phyloP scores from a whole-genome alignment of 2,797 vertebrate genomes.

The Poecilia wingei region DNA sequence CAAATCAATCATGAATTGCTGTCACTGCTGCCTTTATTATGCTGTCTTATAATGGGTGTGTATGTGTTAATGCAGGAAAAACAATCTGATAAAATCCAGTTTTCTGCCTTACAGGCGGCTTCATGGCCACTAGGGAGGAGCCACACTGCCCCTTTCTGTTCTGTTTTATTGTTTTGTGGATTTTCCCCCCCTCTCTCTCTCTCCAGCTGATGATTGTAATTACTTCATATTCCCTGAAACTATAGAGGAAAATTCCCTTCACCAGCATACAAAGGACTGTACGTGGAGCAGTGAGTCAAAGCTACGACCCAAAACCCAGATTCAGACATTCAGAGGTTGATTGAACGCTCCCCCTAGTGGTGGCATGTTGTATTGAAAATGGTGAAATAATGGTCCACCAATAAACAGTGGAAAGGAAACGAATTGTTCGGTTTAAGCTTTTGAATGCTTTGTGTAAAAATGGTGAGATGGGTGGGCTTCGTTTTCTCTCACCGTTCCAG shows the following conservation, averaged over 20 bases:
- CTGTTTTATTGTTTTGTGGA: neutral
- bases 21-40: slow-evolving; percentile 62
- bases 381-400: neutral
- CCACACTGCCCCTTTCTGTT: slow-evolving; percentile 12
- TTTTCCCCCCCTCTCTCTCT: neutral
- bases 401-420: neutral
- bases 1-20: slow-evolving; percentile 59
- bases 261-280: slow-evolving; percentile 31
- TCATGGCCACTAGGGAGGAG: slow-evolving; percentile 19
- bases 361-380: neutral
- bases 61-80: slow-evolving; percentile 10
- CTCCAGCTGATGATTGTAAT: slow-evolving; percentile 53
- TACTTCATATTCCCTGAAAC: neutral
- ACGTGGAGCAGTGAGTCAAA: slow-evolving; percentile 3
- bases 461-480: neutral
- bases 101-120: slow-evolving; percentile 16
- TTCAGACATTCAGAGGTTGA: neutral
- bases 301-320: neutral
- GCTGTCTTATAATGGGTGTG: slow-evolving; percentile 16
- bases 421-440: neutral
- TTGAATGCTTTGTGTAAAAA: neutral
- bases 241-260: neutral
- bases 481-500: slow-evolving; percentile 35
- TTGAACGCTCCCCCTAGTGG: neutral
- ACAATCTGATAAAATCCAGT: slow-evolving; percentile 4